Base-by-base conservation (phyloP, 2,888 invertebrate species). In the Xylota segnis region DNA sequence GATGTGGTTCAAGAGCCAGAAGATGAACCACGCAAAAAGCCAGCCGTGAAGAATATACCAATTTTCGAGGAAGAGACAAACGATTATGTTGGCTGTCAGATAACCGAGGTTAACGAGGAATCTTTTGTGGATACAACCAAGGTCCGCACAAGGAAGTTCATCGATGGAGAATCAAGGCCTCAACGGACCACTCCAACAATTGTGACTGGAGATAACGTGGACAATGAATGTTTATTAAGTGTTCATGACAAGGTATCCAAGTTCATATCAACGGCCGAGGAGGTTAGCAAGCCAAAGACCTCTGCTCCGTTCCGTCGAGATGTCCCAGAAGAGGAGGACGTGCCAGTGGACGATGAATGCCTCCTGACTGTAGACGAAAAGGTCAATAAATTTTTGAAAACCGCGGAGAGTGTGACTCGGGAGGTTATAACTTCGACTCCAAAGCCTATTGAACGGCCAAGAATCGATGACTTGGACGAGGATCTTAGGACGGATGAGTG, bases 1-100 rank as follows among this genome's bases (percentile, higher is more conserved):
- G 96, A 96, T 90, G 94, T 94, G 89, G 95, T 96, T 0, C 94
- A 93, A 88, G 96, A 96, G 90, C 96, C 96, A 0, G 96, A 96
- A 87, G 96, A 96, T 89, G 94, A 94, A 40, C 90, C 89, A 0
- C 92, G 93, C 0, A 89, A 87, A 59, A 92, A 91, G 82, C 93
- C 93, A 47, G 91, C 91, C 61, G 89, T 94, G 2, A 92, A 93
- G 2, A 93, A 94, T 72, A 92, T 94, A 47, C 93, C 94, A 3
- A 93, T 94, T 32, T 91, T 92, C 37, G 95, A 96, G 92, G 93
- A 94, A 23, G 95, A 95, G 87, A 89, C 90, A 0, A 91, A 91
- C 47, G 89, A 90, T 1, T 92, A 88, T 87, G 89, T 92, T 14
- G 91, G 91, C 5, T 92, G 91, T 18, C 94, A 94, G 27, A 93